A percentile compares a stretch with the other conserved stretches of the same genome.
phyloP scores from a whole-genome alignment of 2,113 vertebrate genomes.

The Cyprinodon variegatus region DNA sequence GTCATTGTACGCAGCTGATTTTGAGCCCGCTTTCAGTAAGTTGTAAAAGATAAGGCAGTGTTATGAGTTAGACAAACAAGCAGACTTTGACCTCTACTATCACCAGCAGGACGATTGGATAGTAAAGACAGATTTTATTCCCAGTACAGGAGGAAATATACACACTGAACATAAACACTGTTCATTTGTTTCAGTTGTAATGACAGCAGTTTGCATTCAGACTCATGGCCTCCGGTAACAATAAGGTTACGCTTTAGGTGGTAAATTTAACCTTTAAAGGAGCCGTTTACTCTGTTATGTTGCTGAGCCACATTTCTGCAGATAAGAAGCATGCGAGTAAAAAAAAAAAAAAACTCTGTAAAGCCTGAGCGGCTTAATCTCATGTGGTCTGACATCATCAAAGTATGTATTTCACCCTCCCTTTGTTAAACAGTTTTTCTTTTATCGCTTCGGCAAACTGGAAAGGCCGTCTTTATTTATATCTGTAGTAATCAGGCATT shows the following conservation, averaged over 20 bases:
- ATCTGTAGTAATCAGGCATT: background rate
- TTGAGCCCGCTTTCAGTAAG: slow-evolving; percentile 9
- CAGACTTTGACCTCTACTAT: background rate
- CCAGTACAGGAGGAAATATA: background rate
- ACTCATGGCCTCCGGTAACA: slow-evolving; percentile 13
- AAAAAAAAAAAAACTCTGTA: background rate
- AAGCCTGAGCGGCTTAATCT: background rate
- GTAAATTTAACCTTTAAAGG: slow-evolving; percentile 12
- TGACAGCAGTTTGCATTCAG: background rate
- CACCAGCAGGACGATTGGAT: background rate
- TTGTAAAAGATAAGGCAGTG: slow-evolving; percentile 9
- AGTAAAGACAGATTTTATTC: background rate
- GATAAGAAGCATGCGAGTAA: slow-evolving; percentile 38
- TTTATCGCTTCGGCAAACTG: background rate
- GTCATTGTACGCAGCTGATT: slow-evolving; percentile 9
- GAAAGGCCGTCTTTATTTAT: background rate
- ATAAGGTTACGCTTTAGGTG: background rate
- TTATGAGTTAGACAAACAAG: slow-evolving; percentile 19
- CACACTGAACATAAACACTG: background rate
- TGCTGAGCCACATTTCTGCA: background rate
- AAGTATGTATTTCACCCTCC: slow-evolving; percentile 7
- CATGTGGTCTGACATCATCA: background rate
- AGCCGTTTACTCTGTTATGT: slow-evolving; percentile 9
- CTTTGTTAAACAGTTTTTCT: background rate
- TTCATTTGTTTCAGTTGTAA: background rate